phyloP scores from a whole-genome alignment of 2,888 invertebrate genomes.

The Platycnemis pennipes region DNA sequence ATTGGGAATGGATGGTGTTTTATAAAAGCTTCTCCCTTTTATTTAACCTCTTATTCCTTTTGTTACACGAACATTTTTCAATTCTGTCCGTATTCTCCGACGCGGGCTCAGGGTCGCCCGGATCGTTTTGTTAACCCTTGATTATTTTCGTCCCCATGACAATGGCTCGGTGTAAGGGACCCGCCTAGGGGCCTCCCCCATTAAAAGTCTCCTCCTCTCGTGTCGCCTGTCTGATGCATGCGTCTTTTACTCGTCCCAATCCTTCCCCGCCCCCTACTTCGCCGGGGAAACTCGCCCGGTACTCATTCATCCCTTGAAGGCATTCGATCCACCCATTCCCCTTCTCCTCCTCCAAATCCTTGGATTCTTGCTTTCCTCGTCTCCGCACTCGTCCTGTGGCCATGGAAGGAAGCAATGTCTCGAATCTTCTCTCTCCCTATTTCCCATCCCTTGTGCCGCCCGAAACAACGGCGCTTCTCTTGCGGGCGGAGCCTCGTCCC shows the following conservation, averaged over 20 bases:
- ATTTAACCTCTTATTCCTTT: background rate
- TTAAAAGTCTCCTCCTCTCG: background rate
- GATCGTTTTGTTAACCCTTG: background rate
- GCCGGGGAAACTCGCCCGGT: background rate
- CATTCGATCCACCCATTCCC: background rate
- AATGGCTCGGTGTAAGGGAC: background rate
- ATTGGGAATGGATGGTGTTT: background rate
- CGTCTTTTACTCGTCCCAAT: background rate
- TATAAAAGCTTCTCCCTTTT: background rate
- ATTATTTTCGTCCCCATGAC: conserved; percentile 18
- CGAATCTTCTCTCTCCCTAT: background rate
- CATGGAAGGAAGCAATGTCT: background rate
- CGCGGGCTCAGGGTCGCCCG: background rate
- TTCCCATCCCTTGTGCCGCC: background rate
- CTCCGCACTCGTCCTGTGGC: background rate
- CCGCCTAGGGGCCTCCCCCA: background rate
- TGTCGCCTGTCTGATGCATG: background rate
- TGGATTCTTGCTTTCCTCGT: background rate
- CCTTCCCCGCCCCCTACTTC: background rate
- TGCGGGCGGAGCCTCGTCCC: background rate
- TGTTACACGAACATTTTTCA: background rate
- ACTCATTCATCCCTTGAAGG: background rate
- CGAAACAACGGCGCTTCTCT: background rate
- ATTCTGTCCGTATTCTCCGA: background rate
- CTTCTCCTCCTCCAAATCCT: background rate